A percentile compares a stretch with the other conserved stretches of the same genome.
Evolutionary conservation across 2,888 invertebrate species (phyloP).

Genomic region (Ophion slaviceki): DNA sequence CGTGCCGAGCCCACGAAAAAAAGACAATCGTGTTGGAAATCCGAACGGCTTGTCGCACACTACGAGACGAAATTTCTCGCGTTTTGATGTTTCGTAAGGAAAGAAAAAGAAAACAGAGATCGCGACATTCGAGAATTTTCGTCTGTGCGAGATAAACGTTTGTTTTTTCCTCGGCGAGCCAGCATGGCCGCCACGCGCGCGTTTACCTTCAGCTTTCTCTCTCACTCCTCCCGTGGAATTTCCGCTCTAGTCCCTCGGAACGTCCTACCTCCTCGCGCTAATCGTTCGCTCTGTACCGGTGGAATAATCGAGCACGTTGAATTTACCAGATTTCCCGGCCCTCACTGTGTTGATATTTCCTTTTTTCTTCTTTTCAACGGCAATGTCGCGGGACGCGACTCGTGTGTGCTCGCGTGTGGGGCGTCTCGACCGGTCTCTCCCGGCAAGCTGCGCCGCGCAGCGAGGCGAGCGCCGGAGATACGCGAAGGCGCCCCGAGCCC

Average conservation of each 20-base stretch:
- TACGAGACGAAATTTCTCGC: not conserved
- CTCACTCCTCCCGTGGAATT: slow-evolving; percentile 10
- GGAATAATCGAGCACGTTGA: not conserved
- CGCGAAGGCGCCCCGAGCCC: slow-evolving; percentile 48
- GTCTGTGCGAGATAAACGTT: slow-evolving; percentile 2
- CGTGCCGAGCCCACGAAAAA: not conserved
- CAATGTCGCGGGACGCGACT: slow-evolving; percentile 2
- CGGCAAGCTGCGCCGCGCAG: slow-evolving; percentile 58
- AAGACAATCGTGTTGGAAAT: not conserved
- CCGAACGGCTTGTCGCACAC: not conserved
- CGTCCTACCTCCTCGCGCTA: not conserved
- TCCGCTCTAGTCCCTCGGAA: not conserved
- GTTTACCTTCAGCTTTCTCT: slow-evolving; percentile 29
- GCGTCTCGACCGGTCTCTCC: slow-evolving; percentile 53
- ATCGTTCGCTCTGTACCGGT: not conserved
- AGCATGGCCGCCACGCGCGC: slow-evolving; percentile 62
- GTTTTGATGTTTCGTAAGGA: not conserved
- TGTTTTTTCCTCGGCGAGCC: slow-evolving; percentile 34
- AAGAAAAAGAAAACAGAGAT: not conserved
- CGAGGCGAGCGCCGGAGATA: slow-evolving; percentile 46
- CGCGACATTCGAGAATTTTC: not conserved
- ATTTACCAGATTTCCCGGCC: not conserved
- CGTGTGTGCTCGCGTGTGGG: slow-evolving; percentile 37
- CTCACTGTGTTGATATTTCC: not conserved
- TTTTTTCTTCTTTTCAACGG: slow-evolving; percentile 6